Percentiles rank a stretch among this genome's conserved stretches.
phyloP scores from a whole-genome alignment of 2,888 invertebrate genomes.

The Girardia tigrina region DNA sequence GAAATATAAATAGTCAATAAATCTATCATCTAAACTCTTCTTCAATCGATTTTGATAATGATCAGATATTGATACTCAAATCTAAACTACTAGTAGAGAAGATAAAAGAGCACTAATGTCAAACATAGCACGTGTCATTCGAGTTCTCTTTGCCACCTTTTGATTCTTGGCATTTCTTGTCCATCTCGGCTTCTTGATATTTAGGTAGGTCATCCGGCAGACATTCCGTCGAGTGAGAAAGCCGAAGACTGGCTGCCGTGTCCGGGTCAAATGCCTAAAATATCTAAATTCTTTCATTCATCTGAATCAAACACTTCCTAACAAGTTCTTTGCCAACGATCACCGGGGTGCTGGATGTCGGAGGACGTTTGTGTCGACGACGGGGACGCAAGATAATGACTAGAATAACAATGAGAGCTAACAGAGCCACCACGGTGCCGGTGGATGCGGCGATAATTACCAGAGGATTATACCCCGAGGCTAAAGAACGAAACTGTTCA shows the following conservation, averaged over 20 bases:
- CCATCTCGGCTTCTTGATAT: not conserved
- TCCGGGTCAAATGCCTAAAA: not conserved
- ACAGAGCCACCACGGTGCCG: not conserved
- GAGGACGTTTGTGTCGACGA: not conserved
- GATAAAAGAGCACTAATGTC: too few relatives aligned
- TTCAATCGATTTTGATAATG: too few relatives aligned
- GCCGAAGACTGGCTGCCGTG: not conserved
- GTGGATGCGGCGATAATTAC: not conserved
- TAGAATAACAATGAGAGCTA: not conserved
- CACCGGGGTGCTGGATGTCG: too few relatives aligned
- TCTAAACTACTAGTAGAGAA: too few relatives aligned
- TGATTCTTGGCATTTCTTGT: not conserved
- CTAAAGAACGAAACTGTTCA: not conserved
- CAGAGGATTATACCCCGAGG: not conserved
- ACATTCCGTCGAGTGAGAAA: not conserved
- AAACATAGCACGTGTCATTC: not conserved
- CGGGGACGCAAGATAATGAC: not conserved
- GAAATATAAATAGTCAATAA: too few relatives aligned
- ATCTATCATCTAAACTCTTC: too few relatives aligned
- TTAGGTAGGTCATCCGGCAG: not conserved
- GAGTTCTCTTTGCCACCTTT: not conserved
- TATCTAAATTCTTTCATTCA: not conserved
- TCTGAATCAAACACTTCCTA: not conserved
- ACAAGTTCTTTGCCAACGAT: not conserved
- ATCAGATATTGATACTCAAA: too few relatives aligned